Base-by-base conservation (phyloP, 2,113 vertebrate species). In the Aphyosemion australe region DNA sequence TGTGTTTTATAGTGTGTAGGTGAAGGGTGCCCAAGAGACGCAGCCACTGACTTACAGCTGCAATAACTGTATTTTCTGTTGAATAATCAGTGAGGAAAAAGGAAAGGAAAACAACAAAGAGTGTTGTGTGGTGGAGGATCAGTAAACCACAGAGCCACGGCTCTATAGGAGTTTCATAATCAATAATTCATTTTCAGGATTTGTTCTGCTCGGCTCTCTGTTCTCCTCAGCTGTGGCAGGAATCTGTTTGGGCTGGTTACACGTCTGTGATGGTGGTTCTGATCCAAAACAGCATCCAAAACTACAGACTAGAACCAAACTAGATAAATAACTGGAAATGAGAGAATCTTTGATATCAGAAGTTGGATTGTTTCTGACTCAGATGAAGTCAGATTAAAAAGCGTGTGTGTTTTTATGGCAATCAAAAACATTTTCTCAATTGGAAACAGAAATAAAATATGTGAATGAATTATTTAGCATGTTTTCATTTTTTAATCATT, bases 131-230 rank as follows among this genome's bases (percentile, higher is more conserved):
- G 2, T 41, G 51, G 45, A 57, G 65, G 69, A 70, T 51, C 54
- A 32, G 26, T 51, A 56, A 61, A 39, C 8, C 42, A 12, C 49
- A 52, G 45, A 65, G 50, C 37, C 3, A 15, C 60, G 47, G 57
- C 53, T 57, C 21, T 21, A 42, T 14, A 13, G 21, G 51, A 45
- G 55, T 14, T 1, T 39, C 15, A 42, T 37, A 45, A 81, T 78
- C 79, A 78, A 82, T 82, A 70, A 67, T 74, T 78, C 37, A 82
- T 64, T 63, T 63, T 62, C 45, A 13, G 55, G 70, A 78, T 70
- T 77, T 74, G 47, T 70, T 73, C 73, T 53, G 49, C 21, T 51
- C 48, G 19, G 48, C 48, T 50, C 18, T 49, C 18, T 49, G 12
- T 50, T 20, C 48, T 13, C 12, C 26, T 26, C 6, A 15, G 49